Evolutionary conservation across 30 jellyfish, hydroid and myxozoan species (phyloP).

Genomic region (Sanderia malayensis): DNA sequence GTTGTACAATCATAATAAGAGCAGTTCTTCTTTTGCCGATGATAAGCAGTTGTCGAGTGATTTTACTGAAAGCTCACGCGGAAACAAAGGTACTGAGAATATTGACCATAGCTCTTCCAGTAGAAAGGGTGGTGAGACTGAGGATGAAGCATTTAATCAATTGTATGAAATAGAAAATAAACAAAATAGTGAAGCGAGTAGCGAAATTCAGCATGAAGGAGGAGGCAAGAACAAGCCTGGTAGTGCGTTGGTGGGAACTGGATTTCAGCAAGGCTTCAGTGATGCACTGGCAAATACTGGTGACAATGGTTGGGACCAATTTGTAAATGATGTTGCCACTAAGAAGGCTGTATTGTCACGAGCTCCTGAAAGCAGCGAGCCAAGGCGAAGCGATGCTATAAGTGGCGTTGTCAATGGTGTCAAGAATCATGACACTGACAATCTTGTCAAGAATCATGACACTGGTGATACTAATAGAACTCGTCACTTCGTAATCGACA

Average conservation of each 20-base stretch:
- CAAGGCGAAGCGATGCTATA: too few species aligned
- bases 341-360: neutral
- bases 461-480: conserved; percentile 43
- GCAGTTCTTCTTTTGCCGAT: too few species aligned
- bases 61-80: too few species aligned
- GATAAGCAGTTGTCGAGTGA: too few species aligned
- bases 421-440: neutral
- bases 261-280: neutral
- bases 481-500: conserved; percentile 57
- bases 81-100: too few species aligned
- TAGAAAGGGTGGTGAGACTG: neutral
- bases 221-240: neutral
- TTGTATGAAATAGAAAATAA: too few species aligned
- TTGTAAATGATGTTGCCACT: neutral
- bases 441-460: neutral
- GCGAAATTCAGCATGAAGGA: too few species aligned
- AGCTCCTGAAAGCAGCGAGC: too few species aligned
- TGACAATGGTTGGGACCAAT: neutral
- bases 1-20: too few species aligned
- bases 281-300: conserved; percentile 1
- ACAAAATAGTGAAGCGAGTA: too few species aligned
- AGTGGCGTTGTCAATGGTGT: too few species aligned
- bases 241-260: neutral
- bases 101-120: neutral
- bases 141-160: neutral